Evolutionary conservation across 1,140 invertebrate genomes (phyloP).

Genomic region (Drosophila funebris): DNA sequence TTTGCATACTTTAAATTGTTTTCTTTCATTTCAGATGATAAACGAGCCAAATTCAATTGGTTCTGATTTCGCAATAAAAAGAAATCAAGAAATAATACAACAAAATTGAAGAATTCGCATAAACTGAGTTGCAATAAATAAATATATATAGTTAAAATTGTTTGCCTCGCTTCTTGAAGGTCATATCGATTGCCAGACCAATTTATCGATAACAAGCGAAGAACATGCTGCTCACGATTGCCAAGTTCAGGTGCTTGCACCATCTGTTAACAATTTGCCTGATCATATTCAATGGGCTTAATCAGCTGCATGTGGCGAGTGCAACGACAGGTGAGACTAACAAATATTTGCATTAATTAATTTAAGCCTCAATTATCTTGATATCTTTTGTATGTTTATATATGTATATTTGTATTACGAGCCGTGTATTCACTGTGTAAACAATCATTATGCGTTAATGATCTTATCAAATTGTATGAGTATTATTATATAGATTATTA

Average conservation of each 20-base stretch:
- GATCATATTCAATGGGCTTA: conserved; percentile 50
- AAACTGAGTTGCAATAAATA: conserved; percentile 28
- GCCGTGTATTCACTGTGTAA: conserved; percentile 8
- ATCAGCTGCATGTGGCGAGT: conserved; percentile 29
- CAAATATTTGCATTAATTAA: conserved; percentile 22
- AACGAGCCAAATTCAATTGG: conserved; percentile 71
- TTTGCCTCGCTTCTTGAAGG: conserved; percentile 47
- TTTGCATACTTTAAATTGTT: conserved; percentile 10
- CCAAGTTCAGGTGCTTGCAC: conserved; percentile 46
- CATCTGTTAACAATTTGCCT: conserved; percentile 53
- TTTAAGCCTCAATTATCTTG: conserved; percentile 14
- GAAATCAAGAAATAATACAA: not conserved
- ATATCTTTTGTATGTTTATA: conserved; percentile 1
- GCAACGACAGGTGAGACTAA: conserved; percentile 69
- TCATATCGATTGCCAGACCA: conserved; percentile 62
- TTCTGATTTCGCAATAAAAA: conserved; percentile 68
- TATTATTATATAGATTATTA: conserved; percentile 63
- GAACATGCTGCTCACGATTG: conserved; percentile 14
- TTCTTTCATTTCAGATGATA: conserved; percentile 55
- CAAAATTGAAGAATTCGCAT: not conserved
- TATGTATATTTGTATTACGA: conserved; percentile 28
- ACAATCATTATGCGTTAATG: conserved; percentile 58
- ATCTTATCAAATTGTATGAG: conserved; percentile 74
- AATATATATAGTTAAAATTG: not conserved
- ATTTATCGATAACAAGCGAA: conserved; percentile 30